Base-by-base conservation (phyloP, 2,888 invertebrate species). In the Aphrophora alni region DNA sequence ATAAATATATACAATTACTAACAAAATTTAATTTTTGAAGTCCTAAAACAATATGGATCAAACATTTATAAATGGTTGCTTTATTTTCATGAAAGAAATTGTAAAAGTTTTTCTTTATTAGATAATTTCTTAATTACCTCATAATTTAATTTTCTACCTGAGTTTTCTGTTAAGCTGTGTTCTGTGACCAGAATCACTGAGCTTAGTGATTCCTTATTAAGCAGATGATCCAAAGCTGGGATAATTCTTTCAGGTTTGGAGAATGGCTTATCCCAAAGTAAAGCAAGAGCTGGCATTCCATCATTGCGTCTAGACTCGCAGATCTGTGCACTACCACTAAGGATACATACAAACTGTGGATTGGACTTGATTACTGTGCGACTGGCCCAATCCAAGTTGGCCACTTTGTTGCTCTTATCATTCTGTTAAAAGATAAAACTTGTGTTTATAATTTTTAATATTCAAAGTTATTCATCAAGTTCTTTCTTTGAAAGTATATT, bases 261-360 rank as follows among this genome's bases (percentile, higher is more conserved):
- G 69, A 70, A 33, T 0, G 77, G 77, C 26, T 77, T 68, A 7
- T 70, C 70, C 21, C 77, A 77, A 12, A 33, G 27, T n/a, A 77
- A 10, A 21, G 77, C 68, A 1, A 77, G 33, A 69, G 38, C 77
- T 8, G 69, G 33, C 68, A 77, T 28, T 1, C 77, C 25, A 38
- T 25, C 33, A 0, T 17, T 25, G 7, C 77, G 28, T 10, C 77
- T 68, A 17, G 21, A n/a, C 17, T 77, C 77, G 33, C 77, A 77
- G 2, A 77, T 24, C 28, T 33, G 28, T 1, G 25, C 33, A 25
- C 68, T 70, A 17, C 51, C 68, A n/a, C 77, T 33, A 4, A 77
- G 26, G 5, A 77, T 21, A 0, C 33, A 33, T n/a, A 69, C 38
- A 70, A 77, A 77, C 21, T 14, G n/a, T 21, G 77, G 33, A 24